phyloP scores from a whole-genome alignment of 2,888 invertebrate genomes.

The Isotomurus palustris region DNA sequence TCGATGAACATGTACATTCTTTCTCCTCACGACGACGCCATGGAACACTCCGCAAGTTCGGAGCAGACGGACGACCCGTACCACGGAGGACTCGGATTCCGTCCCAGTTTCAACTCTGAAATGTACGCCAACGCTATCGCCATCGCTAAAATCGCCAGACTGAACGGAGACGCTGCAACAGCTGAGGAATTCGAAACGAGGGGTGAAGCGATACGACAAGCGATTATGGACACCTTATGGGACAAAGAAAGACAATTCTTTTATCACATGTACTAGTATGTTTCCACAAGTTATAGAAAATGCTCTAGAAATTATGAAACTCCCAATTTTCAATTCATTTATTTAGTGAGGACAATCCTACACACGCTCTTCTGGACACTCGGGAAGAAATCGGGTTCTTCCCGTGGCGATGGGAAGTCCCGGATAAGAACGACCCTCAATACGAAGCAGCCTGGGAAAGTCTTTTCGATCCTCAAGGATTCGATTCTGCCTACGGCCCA shows the following conservation, averaged over 20 bases:
- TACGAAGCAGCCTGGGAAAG: constrained; percentile 35
- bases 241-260: constrained; percentile 40
- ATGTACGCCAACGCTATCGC: constrained; percentile 43
- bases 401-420: constrained; percentile 40
- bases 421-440: constrained; percentile 21
- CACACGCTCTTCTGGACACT: constrained; percentile 33
- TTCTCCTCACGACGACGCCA: constrained; percentile 42
- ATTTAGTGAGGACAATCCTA: constrained; percentile 36
- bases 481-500: constrained; percentile 37
- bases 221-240: constrained; percentile 36
- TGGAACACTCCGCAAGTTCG: constrained; percentile 40
- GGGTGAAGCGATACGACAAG: constrained; percentile 23
- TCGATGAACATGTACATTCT: constrained; percentile 33
- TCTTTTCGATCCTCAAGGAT: constrained; percentile 36
- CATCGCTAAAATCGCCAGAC: constrained; percentile 37
- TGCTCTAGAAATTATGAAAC: not conserved
- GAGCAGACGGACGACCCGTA: constrained; percentile 38
- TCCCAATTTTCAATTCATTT: not conserved
- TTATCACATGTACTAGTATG: constrained; percentile 37
- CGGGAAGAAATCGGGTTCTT: constrained; percentile 44
- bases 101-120: constrained; percentile 43
- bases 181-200: constrained; percentile 28
- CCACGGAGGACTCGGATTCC: constrained; percentile 40
- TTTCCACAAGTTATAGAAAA: not conserved
- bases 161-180: constrained; percentile 26